phyloP scores from a whole-genome alignment of 2,113 vertebrate genomes.

The Azemiops feae region DNA sequence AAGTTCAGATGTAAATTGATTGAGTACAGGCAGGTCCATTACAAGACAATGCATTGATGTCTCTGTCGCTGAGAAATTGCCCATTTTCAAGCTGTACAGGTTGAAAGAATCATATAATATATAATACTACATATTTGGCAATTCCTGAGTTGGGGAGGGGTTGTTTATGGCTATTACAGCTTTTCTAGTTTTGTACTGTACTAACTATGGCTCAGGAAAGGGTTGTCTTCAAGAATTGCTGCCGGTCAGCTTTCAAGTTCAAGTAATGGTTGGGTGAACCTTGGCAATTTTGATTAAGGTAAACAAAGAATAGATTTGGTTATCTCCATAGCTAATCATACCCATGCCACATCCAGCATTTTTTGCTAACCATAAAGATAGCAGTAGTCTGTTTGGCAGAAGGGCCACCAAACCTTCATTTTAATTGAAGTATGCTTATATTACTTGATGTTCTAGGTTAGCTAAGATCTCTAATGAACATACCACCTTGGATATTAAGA shows the following conservation, averaged over 20 bases:
- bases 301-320: not conserved
- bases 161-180: not conserved
- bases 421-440: not conserved
- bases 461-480: not conserved
- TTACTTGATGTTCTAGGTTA: not conserved
- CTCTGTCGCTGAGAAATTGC: not conserved
- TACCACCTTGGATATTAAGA: not conserved
- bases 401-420: not conserved
- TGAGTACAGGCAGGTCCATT: not conserved
- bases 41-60: not conserved
- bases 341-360: not conserved
- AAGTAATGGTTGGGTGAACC: not conserved
- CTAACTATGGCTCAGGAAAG: not conserved
- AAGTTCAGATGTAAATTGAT: not conserved
- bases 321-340: not conserved
- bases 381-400: not conserved
- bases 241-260: not conserved
- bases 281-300: not conserved
- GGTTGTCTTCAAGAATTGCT: not conserved
- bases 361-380: not conserved
- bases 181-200: not conserved
- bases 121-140: not conserved
- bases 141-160: not conserved
- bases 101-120: not conserved
- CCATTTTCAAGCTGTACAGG: not conserved